phyloP scores from a whole-genome alignment of 1,140 invertebrate genomes.

The Macrobrachium nipponense region DNA sequence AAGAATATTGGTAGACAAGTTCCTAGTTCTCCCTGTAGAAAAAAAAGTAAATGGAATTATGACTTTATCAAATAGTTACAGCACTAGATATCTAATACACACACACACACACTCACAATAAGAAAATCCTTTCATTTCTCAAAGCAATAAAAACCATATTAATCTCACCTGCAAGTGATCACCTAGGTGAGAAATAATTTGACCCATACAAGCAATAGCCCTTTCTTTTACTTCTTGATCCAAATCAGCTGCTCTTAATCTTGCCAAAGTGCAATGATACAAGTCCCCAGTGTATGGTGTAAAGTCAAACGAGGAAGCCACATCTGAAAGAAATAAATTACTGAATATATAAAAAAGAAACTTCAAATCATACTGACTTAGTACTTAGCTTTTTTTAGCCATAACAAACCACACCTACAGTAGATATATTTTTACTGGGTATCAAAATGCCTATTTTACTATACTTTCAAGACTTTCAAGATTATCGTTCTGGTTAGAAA shows the following conservation, averaged over 20 bases:
- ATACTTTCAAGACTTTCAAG: no score
- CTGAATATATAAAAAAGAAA: no score
- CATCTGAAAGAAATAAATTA: constrained; percentile 37
- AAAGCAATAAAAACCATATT: neutral
- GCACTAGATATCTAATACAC: no score
- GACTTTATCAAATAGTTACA: neutral
- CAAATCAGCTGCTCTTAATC: constrained; percentile 94
- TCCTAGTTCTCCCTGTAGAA: constrained; percentile 75
- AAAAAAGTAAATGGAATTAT: neutral
- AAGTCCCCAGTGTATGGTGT: constrained; percentile 82
- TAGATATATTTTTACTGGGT: no score
- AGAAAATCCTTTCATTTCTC: no score
- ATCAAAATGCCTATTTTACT: no score
- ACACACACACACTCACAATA: neutral
- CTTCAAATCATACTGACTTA: no score
- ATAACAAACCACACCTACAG: no score
- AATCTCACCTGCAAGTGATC: constrained; percentile 76
- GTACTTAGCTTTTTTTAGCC: no score
- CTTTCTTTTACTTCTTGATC: constrained; percentile 99
- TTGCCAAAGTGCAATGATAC: constrained; percentile 85
- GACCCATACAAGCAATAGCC: constrained; percentile 97
- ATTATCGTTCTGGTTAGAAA: no score
- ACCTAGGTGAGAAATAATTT: constrained; percentile 92
- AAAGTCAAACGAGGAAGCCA: constrained; percentile 79
- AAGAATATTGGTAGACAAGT: constrained; percentile 93